A percentile compares a stretch with the other conserved stretches of the same genome.
These are phyloP conservation scores for Acanthis flammea DNA, from an alignment of 2,797 vertebrate genomes.

Conservation along the genomic window DNA sequence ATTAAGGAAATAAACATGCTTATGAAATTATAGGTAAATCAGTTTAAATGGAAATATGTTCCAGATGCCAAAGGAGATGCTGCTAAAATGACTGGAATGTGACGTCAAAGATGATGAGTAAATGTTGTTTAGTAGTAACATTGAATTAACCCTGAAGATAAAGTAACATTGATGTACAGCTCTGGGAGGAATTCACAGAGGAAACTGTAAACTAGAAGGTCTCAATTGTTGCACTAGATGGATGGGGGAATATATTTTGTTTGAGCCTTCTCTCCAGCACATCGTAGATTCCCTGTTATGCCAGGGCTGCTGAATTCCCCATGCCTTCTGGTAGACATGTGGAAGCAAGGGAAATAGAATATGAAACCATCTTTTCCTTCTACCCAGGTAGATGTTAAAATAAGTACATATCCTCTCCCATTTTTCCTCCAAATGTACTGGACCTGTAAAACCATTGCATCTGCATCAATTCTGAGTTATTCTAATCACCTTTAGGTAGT, in stretches of 20 bases:
- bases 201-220: background rate
- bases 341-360: background rate
- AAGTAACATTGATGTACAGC: background rate
- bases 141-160: constrained; percentile 26
- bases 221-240: background rate
- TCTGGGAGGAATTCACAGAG: background rate
- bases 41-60: constrained; percentile 44
- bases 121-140: constrained; percentile 30
- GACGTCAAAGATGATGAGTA: constrained; percentile 46
- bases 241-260: background rate
- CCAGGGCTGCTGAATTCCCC: background rate
- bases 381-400: background rate
- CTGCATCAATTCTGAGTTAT: background rate
- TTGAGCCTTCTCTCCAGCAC: background rate
- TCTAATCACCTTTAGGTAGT: background rate
- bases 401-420: background rate
- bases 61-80: constrained; percentile 50
- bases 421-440: background rate
- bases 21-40: constrained; percentile 54
- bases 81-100: constrained; percentile 27
- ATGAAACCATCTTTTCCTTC: background rate
- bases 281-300: accelerated
- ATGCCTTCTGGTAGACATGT: background rate
- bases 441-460: background rate
- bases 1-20: constrained; percentile 25